phyloP scores from a whole-genome alignment of 2,888 invertebrate genomes.

The Beris morrisii region DNA sequence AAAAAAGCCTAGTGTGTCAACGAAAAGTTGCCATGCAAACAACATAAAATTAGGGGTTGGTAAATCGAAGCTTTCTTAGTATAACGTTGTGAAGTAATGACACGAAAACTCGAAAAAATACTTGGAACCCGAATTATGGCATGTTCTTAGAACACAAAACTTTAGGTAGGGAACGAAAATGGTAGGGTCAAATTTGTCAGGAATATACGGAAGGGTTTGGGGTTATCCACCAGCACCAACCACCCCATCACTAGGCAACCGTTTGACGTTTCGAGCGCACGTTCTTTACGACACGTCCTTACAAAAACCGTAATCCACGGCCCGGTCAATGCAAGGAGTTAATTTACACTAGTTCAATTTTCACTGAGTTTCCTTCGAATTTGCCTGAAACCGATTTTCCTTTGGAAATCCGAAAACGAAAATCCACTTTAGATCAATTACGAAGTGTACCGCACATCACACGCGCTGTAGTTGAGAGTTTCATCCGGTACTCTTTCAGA shows the following conservation, averaged over 20 bases:
- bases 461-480: too few relatives aligned
- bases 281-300: constrained; percentile 18
- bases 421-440: too few relatives aligned
- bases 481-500: neutral
- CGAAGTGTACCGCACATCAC: too few relatives aligned
- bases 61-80: neutral
- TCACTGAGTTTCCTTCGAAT: constrained; percentile 30
- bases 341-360: constrained; percentile 35
- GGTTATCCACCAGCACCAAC: neutral
- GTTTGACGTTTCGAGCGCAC: constrained; percentile 24
- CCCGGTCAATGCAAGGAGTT: constrained; percentile 35
- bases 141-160: constrained; percentile 3
- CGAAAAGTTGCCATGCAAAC: too few relatives aligned
- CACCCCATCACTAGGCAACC: constrained; percentile 11
- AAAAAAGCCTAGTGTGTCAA: too few relatives aligned
- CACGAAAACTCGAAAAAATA: neutral
- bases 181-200: too few relatives aligned
- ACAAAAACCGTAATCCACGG: constrained; percentile 38
- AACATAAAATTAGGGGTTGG: too few relatives aligned
- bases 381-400: constrained; percentile 11
- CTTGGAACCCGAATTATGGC: neutral
- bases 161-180: too few relatives aligned
- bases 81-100: neutral
- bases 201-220: too few relatives aligned
- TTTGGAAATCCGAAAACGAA: constrained; percentile 1